A percentile compares a stretch with the other conserved stretches of the same genome.
Conservation (phyloP, 2,797 vertebrate genomes). For the Fratercula arctica region DNA sequence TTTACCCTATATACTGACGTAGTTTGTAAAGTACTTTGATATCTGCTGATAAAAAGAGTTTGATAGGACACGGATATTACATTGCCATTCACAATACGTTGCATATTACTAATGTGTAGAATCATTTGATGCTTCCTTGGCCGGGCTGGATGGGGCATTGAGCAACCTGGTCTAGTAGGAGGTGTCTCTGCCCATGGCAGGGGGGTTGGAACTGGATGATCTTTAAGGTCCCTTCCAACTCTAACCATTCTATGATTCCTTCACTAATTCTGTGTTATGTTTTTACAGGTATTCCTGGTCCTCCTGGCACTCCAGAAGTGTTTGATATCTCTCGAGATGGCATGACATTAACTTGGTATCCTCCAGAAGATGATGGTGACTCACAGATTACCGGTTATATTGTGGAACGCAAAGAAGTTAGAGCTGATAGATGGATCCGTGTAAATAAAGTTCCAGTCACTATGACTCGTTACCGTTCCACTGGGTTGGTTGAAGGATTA, state of each 20-base stretch:
- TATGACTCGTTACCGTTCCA: constrained; percentile 97
- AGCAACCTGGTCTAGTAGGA: too few relatives aligned
- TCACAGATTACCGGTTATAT: constrained; percentile 95
- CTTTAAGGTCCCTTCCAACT: too few relatives aligned
- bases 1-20: not conserved
- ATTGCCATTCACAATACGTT: not conserved
- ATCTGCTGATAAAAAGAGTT: not conserved
- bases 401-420: constrained; percentile 96
- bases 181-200: too few relatives aligned
- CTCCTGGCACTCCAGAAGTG: constrained; percentile 90
- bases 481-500: constrained; percentile 93
- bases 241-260: not conserved
- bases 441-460: constrained; percentile 96
- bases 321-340: constrained; percentile 96
- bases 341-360: constrained; percentile 97
- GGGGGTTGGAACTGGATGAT: too few relatives aligned
- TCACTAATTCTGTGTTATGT: not conserved
- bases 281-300: constrained; percentile 87
- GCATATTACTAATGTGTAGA: not conserved
- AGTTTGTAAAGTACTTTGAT: not conserved
- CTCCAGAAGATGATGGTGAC: constrained; percentile 94
- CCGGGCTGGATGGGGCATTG: too few relatives aligned
- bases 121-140: not conserved
- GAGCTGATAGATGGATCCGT: constrained; percentile 95
- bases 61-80: not conserved